Conservation (phyloP, 2,888 invertebrate species). For the Spilosoma lubricipeda region DNA sequence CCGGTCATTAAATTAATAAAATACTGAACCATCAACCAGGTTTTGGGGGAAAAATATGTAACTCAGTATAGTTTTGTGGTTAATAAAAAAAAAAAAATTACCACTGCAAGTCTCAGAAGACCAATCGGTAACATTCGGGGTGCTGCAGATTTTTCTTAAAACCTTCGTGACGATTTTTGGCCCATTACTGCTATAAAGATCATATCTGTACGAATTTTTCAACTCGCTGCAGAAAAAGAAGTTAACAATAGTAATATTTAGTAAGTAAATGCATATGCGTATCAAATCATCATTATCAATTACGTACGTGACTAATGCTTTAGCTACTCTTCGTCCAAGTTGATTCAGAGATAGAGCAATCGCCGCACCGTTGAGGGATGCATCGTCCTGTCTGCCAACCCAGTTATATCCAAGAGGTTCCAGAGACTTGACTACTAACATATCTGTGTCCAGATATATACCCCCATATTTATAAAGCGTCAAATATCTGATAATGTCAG, state of each 20-base stretch:
- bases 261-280: not conserved
- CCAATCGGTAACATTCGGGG: not conserved
- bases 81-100: too few relatives aligned
- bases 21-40: too few relatives aligned
- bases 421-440: slow-evolving; percentile 8
- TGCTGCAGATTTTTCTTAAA: not conserved
- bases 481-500: not conserved
- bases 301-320: not conserved
- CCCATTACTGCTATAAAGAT: not conserved
- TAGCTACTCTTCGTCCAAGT: not conserved
- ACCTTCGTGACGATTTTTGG: slow-evolving; percentile 7
- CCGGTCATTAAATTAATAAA: not conserved
- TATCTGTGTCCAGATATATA: not conserved
- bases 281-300: not conserved
- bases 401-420: slow-evolving; percentile 5
- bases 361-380: not conserved
- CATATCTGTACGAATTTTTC: not conserved
- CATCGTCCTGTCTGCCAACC: not conserved
- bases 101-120: not conserved
- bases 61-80: too few relatives aligned
- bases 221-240: not conserved
- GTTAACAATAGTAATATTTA: not conserved
- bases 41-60: too few relatives aligned
- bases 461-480: slow-evolving; percentile 8
- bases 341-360: slow-evolving; percentile 8